phyloP scores from a whole-genome alignment of 2,797 vertebrate species.

The Sciurus carolinensis region DNA sequence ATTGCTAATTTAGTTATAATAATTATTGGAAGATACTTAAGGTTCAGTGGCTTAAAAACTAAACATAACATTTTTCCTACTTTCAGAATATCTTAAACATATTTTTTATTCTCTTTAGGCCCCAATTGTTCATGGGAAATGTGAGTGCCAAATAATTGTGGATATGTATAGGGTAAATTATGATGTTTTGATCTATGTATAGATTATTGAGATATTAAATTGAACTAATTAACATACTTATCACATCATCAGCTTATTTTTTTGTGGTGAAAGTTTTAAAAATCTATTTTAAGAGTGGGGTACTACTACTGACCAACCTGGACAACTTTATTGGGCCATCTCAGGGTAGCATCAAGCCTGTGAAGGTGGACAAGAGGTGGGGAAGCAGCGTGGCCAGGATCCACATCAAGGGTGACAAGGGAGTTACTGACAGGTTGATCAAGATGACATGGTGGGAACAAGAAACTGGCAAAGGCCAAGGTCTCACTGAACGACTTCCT shows the following conservation, averaged over 20 bases:
- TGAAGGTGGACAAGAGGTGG: too few relatives aligned
- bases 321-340: too few relatives aligned
- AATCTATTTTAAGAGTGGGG: background rate
- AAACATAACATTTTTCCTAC: background rate
- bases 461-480: slow-evolving; percentile 95
- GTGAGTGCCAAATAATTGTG: background rate
- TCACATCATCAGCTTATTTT: background rate
- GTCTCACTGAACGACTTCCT: slow-evolving; percentile 97
- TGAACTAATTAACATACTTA: background rate
- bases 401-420: too few relatives aligned
- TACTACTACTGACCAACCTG: too few relatives aligned
- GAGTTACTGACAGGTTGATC: too few relatives aligned
- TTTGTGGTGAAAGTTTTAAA: background rate
- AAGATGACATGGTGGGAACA: slow-evolving; percentile 89
- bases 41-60: background rate
- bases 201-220: background rate
- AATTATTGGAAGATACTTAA: background rate
- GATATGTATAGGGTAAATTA: background rate
- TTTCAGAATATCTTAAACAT: background rate
- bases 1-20: background rate
- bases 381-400: too few relatives aligned
- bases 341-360: too few relatives aligned
- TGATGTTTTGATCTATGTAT: background rate
- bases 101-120: background rate
- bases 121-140: background rate